Evolutionary conservation across 2,797 vertebrate genomes (phyloP), one percentile per base, ranked within the genome.

Genomic region (Diceros bicornis): DNA sequence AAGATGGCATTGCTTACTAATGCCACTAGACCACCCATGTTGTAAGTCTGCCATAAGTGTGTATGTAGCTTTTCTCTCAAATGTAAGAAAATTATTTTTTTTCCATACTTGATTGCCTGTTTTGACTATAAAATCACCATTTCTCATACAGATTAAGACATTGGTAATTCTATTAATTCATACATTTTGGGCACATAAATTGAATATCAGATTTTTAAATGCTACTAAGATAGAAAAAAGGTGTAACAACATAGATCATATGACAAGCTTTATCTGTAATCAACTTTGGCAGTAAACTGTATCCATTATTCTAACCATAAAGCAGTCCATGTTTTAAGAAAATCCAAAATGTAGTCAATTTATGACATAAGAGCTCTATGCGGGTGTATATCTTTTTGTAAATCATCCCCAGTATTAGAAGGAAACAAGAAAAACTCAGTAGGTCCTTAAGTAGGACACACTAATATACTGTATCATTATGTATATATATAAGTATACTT

Each of bases 171-270:
- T 69, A 52, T 78, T 87, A 87, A 62, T 78, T 74, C 52, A 41
- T 82, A 27, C 78, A 89, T 71, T 93, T 97, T 50, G 7, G 62
- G 25, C 44, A 93, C 4, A 29, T 55, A 59, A 59, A 59, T 71
- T 96, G 47, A 87, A 83, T 82, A 16, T 94, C 47, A 90, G 10
- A 77, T 83, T 94, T 96, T 72, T 59, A 8, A 64, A n/a, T 62
- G 8, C 55, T 78, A 27, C 23, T 91, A 69, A 79, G 11, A 64
- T 82, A 90, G 44, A 52, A 82, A 74, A 16, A 27, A 77, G 41
- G 27, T n/a, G 17, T 75, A 84, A 81, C 14, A 91, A 16, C 7
- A 25, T 52, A 95, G 20, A 52, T 87, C 55, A 68, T 62, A 84
- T 50, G n/a, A 41, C 37, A 69, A 74, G 37, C 64, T 97, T 81